These are phyloP conservation scores for Coenonympha arcania DNA, from an alignment of 2,888 invertebrate species.

Conservation along the genomic window DNA sequence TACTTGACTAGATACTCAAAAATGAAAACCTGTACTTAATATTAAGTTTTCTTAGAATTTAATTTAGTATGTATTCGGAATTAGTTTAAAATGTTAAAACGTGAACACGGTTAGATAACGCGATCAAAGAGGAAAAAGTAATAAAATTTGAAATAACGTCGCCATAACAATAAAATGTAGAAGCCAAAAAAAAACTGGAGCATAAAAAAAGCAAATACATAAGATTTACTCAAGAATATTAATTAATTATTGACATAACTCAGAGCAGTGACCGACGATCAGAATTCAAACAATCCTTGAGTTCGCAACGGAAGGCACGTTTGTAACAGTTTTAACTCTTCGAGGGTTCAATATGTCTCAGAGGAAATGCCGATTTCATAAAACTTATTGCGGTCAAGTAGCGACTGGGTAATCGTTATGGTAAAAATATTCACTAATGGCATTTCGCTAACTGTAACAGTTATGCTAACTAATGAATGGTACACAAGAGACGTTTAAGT, in stretches of 20 bases:
- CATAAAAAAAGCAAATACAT: slow-evolving; percentile 14
- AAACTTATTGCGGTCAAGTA: slow-evolving; percentile 17
- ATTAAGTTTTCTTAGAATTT: too few species aligned
- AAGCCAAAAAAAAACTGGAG: slow-evolving; percentile 1
- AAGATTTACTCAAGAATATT: slow-evolving; percentile 19
- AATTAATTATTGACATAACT: slow-evolving; percentile 30
- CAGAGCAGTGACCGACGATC: slow-evolving; percentile 43
- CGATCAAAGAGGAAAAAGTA: too few species aligned
- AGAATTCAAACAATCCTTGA: slow-evolving; percentile 50
- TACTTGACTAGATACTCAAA: too few species aligned
- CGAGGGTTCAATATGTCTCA: slow-evolving; percentile 26
- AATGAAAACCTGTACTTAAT: too few species aligned
- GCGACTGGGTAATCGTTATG: slow-evolving; percentile 5
- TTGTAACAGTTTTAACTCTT: slow-evolving; percentile 42
- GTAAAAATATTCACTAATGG: slow-evolving; percentile 3
- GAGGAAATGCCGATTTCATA: slow-evolving; percentile 25
- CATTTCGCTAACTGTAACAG: background rate
- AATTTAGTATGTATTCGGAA: too few species aligned
- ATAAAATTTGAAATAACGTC: too few species aligned
- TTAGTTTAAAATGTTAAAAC: too few species aligned
- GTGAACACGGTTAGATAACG: too few species aligned
- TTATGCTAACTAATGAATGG: background rate
- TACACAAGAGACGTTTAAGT: background rate
- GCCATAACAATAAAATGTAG: too few species aligned
- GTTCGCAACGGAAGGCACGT: slow-evolving; percentile 61